phyloP scores from a whole-genome alignment of 2,888 invertebrate genomes.

The Lithosia quadra region DNA sequence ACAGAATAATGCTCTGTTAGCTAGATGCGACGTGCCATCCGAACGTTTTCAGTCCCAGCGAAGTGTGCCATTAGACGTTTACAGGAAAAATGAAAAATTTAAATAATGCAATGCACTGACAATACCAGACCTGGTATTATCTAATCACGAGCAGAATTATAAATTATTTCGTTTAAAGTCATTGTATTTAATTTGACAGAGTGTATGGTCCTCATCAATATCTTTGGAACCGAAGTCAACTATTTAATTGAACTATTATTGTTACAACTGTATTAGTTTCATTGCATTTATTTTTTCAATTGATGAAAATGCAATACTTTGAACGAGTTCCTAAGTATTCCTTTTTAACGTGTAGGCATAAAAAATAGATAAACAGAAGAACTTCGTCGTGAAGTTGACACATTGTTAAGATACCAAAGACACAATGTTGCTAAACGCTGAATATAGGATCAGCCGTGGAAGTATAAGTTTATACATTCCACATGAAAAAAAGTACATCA shows the following conservation, averaged over 20 bases:
- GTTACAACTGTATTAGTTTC: no score
- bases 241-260: neutral
- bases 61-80: neutral
- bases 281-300: no score
- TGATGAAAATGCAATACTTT: no score
- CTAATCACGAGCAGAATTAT: neutral
- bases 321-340: neutral
- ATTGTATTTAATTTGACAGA: neutral
- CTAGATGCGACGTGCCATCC: neutral
- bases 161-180: neutral
- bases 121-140: neutral
- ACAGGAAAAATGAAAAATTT: neutral
- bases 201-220: neutral
- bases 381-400: constrained; percentile 19
- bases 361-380: constrained; percentile 21
- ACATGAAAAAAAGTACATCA: constrained; percentile 28
- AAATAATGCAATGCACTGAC: neutral
- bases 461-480: constrained; percentile 44
- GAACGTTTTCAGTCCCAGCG: neutral
- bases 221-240: neutral
- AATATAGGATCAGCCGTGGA: constrained; percentile 31
- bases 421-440: constrained; percentile 21
- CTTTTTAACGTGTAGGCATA: constrained; percentile 13
- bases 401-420: constrained; percentile 5
- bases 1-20: neutral